Evolutionary conservation across 1,140 invertebrate species (phyloP), one percentile per base, ranked within the genome.

Genomic region (Pteromalus puparum): DNA sequence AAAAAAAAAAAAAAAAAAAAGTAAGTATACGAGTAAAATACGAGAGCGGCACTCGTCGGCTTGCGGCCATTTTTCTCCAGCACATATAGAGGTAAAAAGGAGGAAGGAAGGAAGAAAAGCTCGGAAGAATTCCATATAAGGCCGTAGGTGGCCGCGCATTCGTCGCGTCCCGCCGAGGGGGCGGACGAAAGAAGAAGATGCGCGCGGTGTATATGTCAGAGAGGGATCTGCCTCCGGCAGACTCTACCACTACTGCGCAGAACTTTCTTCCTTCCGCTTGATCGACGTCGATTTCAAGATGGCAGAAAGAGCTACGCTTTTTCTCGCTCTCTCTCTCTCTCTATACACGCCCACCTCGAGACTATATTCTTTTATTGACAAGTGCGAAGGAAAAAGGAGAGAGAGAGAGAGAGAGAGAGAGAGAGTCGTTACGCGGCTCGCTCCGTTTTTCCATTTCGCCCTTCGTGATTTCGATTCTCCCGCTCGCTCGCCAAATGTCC

Each of bases 231-330:
- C 80, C 74, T 82, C 73, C 46, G 61, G 53, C 53, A 61, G 53
- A 61, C 53, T 61, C 53, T 7, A 61, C 53, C n/a, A 61, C 53
- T 88, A 87, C 88, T 90, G 90, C 90, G 90, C 90, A 90, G 89
- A 88, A 91, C 88, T 90, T 90, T 61, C 85, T 85, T 78, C 82
- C 87, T 89, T 91, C 89, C 89, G 90, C 90, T 87, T 88, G 90
- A 92, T 91, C 90, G 88, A 91, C 89, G 88, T 89, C 88, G 89
- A 89, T 89, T 91, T 88, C 90, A 91, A 91, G 90, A 92, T 92
- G 91, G 91, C 89, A 90, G 78, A n/a, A n/a, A n/a, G n/a, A 18
- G 38, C 38, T 42, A 42, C 38, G 38, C 42, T 34, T 24, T 75
- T 46, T 68, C n/a, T 10, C 34, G 4, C 61, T 53, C 73, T 83